Percentiles rank a stretch among this genome's conserved stretches.
Evolutionary conservation across 1,140 invertebrate genomes (phyloP).

Genomic region (Acromyrmex charruanus): DNA sequence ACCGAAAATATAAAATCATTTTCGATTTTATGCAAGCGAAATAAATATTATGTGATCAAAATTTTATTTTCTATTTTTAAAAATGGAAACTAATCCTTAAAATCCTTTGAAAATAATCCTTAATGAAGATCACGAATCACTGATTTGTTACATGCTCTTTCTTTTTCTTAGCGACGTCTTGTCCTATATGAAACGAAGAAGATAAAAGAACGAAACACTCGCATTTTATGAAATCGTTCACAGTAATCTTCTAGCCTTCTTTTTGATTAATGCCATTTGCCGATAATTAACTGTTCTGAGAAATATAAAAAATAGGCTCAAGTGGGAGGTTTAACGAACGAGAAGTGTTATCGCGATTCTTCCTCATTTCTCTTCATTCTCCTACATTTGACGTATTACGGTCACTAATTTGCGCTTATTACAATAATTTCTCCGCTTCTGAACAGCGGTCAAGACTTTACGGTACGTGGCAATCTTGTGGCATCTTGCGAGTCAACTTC

Average conservation of each 20-base stretch:
- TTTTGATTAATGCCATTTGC: neutral
- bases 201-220: neutral
- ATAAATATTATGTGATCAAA: too few relatives aligned
- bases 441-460: constrained; percentile 1
- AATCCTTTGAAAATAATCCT: too few relatives aligned
- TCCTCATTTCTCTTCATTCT: constrained; percentile 21
- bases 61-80: too few relatives aligned
- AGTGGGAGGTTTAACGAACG: constrained; percentile 12
- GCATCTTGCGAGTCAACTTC: constrained; percentile 8
- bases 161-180: neutral
- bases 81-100: too few relatives aligned
- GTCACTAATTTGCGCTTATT: constrained; percentile 5
- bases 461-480: neutral
- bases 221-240: neutral
- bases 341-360: neutral
- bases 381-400: constrained; percentile 1
- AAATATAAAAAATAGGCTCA: neutral
- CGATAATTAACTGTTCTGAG: constrained; percentile 32
- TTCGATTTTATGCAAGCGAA: too few relatives aligned
- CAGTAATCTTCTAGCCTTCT: neutral
- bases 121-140: too few relatives aligned
- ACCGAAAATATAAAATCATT: too few relatives aligned
- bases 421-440: constrained; percentile 22
- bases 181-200: neutral
- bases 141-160: neutral